Evolutionary conservation across 2,113 vertebrate species (phyloP).

Genomic region (Myiozetetes cayanensis): DNA sequence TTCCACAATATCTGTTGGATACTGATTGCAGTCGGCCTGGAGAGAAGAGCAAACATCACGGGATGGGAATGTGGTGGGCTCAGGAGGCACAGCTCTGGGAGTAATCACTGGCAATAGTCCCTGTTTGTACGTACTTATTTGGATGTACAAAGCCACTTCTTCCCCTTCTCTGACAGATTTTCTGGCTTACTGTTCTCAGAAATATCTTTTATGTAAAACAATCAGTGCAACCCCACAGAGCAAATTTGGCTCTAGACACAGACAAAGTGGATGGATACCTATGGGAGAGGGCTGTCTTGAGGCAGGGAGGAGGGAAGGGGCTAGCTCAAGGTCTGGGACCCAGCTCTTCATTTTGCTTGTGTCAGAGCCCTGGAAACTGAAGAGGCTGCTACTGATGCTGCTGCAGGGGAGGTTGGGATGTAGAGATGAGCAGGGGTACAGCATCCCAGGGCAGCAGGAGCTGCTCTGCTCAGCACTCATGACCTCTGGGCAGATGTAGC

Average conservation of each 20-base stretch:
- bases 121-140: neutral
- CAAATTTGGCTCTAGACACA: neutral
- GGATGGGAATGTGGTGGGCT: neutral
- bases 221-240: neutral
- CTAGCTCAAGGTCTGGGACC: neutral
- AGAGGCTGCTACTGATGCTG: neutral
- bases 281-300: neutral
- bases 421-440: accelerated
- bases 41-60: neutral
- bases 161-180: neutral
- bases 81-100: constrained; percentile 14
- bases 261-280: neutral
- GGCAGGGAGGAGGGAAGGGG: neutral
- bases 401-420: neutral
- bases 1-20: neutral
- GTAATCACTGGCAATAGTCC: neutral
- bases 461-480: neutral
- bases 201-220: neutral
- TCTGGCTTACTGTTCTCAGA: neutral
- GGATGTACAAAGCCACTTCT: constrained; percentile 1
- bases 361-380: neutral
- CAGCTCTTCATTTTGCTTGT: neutral
- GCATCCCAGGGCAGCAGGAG: accelerated
- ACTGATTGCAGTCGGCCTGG: neutral
- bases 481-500: neutral